phyloP scores from a whole-genome alignment of 2,888 invertebrate genomes.

The Zygothrica quintamaculata region DNA sequence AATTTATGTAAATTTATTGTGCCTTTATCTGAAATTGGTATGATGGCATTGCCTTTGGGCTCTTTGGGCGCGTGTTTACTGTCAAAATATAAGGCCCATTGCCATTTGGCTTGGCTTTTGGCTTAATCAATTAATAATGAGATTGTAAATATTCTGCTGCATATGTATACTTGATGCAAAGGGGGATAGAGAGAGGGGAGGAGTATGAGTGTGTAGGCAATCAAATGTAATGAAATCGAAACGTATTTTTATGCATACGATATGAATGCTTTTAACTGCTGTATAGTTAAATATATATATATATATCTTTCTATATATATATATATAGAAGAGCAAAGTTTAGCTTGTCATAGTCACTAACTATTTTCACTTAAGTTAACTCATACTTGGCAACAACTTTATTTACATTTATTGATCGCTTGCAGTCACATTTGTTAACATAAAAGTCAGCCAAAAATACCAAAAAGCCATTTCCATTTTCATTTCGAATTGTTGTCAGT shows the following conservation, averaged over 20 bases:
- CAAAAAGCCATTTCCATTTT: constrained; percentile 11
- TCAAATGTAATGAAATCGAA: constrained; percentile 48
- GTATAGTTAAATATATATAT: too few relatives aligned
- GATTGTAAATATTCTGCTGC: constrained; percentile 28
- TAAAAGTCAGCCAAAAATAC: too few relatives aligned
- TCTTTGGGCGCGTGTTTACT: constrained; percentile 68
- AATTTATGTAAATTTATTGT: constrained; percentile 81
- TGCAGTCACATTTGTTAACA: too few relatives aligned
- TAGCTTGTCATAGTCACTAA: background rate
- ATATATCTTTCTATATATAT: too few relatives aligned
- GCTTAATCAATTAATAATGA: constrained; percentile 74
- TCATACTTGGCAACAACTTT: constrained; percentile 2
- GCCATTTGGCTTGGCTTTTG: too few relatives aligned
- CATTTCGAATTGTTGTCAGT: constrained; percentile 16
- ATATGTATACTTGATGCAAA: constrained; percentile 36
- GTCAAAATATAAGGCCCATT: constrained; percentile 63
- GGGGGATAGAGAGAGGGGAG: too few relatives aligned
- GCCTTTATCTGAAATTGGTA: constrained; percentile 56
- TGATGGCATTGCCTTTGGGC: background rate
- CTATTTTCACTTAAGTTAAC: background rate
- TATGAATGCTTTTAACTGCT: too few relatives aligned
- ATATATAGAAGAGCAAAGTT: background rate
- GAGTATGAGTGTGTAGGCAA: too few relatives aligned
- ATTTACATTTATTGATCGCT: constrained; percentile 63
- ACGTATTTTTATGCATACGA: too few relatives aligned